Evolutionary conservation across 2,113 vertebrate species (phyloP).

Genomic region (Ivindomyrus marchei): DNA sequence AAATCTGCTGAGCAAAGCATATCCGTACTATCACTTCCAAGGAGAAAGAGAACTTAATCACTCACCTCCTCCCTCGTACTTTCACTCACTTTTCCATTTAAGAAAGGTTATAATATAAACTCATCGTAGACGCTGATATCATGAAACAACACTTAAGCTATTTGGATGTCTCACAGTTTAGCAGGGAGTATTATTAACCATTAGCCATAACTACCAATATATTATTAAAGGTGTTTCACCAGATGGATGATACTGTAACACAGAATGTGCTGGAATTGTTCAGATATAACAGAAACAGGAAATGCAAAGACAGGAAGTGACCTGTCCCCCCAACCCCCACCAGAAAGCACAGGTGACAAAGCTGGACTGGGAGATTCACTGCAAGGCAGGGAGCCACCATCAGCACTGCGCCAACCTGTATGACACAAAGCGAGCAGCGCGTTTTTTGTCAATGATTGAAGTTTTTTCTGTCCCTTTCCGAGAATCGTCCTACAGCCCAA

Average conservation of each 20-base stretch:
- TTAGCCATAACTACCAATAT: not conserved
- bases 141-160: not conserved
- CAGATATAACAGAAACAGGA: not conserved
- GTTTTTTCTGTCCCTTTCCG: not conserved
- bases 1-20: constrained; percentile 65
- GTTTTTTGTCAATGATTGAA: not conserved
- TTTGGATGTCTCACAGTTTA: not conserved
- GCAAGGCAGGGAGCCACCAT: not conserved
- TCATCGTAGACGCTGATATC: not conserved
- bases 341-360: not conserved
- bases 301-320: not conserved
- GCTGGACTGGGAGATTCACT: not conserved
- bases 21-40: constrained; percentile 54
- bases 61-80: constrained; percentile 30
- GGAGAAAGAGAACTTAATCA: constrained; percentile 52
- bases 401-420: not conserved
- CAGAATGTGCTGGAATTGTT: not conserved
- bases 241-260: not conserved
- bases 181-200: not conserved
- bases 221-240: not conserved
- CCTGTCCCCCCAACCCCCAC: not conserved
- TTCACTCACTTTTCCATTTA: not conserved
- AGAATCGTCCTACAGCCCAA: not conserved
- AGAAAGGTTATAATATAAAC: not conserved
- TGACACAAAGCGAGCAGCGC: not conserved